Evolutionary conservation across 2,113 vertebrate species (phyloP).

Genomic region (Oreochromis aureus): DNA sequence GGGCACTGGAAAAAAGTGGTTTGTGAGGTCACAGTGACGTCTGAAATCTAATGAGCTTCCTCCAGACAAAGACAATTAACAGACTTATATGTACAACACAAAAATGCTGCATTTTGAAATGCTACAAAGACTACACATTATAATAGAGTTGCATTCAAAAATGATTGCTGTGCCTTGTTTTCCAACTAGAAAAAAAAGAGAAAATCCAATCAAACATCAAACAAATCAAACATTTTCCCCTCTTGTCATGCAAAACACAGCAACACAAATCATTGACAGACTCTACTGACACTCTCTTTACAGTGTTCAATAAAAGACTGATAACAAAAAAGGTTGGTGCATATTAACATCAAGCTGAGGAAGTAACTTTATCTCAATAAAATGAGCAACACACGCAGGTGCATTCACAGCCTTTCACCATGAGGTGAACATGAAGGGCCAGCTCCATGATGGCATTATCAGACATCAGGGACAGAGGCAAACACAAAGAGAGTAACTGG

Average conservation of each 20-base stretch:
- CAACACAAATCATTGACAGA: constrained; percentile 11
- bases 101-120: not conserved
- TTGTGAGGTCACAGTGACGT: not conserved
- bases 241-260: not conserved
- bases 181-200: not conserved
- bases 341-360: not conserved
- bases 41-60: not conserved
- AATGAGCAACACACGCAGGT: not conserved
- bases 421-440: not conserved
- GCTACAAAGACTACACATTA: not conserved
- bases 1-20: not conserved
- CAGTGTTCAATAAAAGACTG: not conserved
- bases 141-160: not conserved
- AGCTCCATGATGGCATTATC: constrained; percentile 19
- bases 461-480: constrained; percentile 13
- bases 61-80: not conserved
- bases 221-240: not conserved
- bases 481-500: constrained; percentile 52
- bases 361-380: not conserved
- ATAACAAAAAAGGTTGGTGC: not conserved
- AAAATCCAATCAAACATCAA: not conserved
- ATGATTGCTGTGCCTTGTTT: not conserved
- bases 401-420: not conserved
- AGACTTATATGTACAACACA: not conserved
- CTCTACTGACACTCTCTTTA: not conserved